Conservation (phyloP, 1,140 invertebrate genomes). For the Latrodectus geometricus region DNA sequence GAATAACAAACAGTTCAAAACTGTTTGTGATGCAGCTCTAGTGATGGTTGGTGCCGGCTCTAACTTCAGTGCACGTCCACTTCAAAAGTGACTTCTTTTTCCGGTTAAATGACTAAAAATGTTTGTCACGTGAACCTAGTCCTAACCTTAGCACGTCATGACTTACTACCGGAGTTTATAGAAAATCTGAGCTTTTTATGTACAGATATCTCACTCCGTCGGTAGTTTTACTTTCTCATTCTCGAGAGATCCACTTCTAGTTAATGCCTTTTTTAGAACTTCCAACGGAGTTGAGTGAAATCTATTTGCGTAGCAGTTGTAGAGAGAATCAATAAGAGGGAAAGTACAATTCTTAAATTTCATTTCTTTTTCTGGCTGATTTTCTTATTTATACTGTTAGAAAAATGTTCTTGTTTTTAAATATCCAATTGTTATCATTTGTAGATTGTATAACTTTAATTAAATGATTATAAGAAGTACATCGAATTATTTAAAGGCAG, state of each 20-base stretch:
- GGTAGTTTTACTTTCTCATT: background rate
- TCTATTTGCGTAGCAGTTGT: background rate
- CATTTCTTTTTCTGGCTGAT: no score
- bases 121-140: constrained; percentile 38
- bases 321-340: background rate
- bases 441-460: no score
- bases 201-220: background rate
- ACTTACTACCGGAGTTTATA: constrained; percentile 22
- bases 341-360: no score
- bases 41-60: background rate
- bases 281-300: background rate
- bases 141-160: constrained; percentile 21
- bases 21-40: constrained; percentile 40
- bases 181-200: constrained; percentile 28
- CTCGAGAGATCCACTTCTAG: background rate
- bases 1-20: constrained; percentile 42
- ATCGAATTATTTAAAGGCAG: no score
- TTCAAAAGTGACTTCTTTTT: constrained; percentile 57
- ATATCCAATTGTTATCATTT: no score
- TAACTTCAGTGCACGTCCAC: constrained; percentile 22
- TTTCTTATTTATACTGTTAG: no score
- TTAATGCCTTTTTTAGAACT: background rate
- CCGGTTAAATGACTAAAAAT: constrained; percentile 57
- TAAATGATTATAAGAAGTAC: no score
- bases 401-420: no score